Base-by-base conservation (phyloP, 2,797 vertebrate genomes). In the Antennarius maculatus region DNA sequence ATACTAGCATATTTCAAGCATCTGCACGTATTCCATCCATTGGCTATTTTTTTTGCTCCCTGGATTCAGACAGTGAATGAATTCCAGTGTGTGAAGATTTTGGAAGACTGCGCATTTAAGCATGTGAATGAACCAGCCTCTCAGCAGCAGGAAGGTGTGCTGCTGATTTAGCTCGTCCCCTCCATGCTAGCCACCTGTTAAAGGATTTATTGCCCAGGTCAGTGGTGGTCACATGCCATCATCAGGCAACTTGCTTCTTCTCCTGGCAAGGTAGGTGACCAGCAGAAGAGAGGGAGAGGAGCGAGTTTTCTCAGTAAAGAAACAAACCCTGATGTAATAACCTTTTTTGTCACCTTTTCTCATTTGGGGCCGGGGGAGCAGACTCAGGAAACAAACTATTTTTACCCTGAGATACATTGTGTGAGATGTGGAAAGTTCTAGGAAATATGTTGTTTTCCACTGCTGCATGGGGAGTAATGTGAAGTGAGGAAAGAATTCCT, bases 131-230 rank as follows among this genome's bases (percentile, higher is more conserved):
- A 91, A 91, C 80, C 74, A 88, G 80, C 77, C 76, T 86, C 79
- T 55, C 74, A 79, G 82, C 85, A 82, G 88, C 89, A 91, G 91
- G 88, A 90, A 88, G 88, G 80, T 86, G 83, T 82, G 80, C 84
- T 87, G 85, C 89, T 92, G 89, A 88, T 88, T 88, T 84, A 84
- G 89, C 85, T 82, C 88, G 87, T 85, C 86, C 87, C 78, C 82
- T 87, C 86, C 76, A 87, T 56, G 79, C 79, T 74, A 76, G 81
- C 91, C 88, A 92, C 88, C 93, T 94, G 89, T 92, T 92, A 82
- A 81, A 92, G 88, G 81, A 89, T 91, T 92, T 89, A 91, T 92
- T 88, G 90, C 86, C 87, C 81, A 84, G 79, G 84, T 88, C 85
- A 86, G 76, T 74, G 81, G 78, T 76, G 76, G 78, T 80, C 53